A percentile compares a stretch with the other conserved stretches of the same genome.
These are phyloP conservation scores for Melanerpes aurifrons DNA, from an alignment of 2,113 vertebrate species.

Conservation along the genomic window DNA sequence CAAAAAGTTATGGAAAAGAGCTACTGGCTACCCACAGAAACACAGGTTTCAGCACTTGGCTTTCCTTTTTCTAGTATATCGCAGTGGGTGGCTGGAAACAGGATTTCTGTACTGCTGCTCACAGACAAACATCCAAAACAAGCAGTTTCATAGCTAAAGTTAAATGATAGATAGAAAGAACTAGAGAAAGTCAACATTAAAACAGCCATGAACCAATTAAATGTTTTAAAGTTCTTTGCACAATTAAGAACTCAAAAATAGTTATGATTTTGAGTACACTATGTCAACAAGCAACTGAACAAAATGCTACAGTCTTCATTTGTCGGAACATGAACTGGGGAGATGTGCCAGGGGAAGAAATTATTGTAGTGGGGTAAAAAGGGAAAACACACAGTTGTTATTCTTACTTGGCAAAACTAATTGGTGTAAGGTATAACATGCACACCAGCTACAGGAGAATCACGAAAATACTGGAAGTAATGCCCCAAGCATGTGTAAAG, in stretches of 20 bases:
- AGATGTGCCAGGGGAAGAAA: background rate
- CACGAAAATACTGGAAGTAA: background rate
- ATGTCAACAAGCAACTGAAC: background rate
- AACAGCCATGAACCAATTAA: background rate
- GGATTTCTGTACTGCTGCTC: background rate
- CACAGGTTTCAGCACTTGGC: background rate
- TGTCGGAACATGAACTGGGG: background rate
- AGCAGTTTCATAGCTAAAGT: background rate
- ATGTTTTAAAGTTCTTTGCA: background rate
- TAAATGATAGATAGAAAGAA: background rate
- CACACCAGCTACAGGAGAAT: background rate
- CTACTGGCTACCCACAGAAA: background rate
- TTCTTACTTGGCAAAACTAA: background rate
- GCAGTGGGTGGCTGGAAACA: background rate
- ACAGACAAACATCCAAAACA: background rate
- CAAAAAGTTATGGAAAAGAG: background rate
- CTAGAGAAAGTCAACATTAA: background rate
- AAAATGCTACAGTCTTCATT: background rate
- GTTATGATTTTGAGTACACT: background rate
- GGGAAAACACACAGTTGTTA: background rate
- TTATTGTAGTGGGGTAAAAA: background rate
- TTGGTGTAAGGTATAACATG: background rate
- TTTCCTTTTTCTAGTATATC: background rate
- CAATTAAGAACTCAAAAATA: background rate
- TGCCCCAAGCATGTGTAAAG: background rate